These are phyloP conservation scores for Pomatorhinus ruficollis DNA, from an alignment of 2,113 vertebrate species.

Conservation along the genomic window DNA sequence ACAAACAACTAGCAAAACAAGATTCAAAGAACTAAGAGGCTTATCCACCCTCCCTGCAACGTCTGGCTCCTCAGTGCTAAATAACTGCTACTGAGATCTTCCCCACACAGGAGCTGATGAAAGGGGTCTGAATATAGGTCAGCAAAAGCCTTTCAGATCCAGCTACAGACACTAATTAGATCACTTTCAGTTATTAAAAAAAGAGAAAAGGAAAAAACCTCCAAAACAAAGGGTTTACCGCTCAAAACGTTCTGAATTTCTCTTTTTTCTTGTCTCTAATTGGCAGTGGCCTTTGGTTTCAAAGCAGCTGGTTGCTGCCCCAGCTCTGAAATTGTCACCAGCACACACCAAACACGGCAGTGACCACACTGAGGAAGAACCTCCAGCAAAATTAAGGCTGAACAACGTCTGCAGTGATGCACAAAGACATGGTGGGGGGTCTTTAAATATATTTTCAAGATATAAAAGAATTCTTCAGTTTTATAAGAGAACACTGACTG, in stretches of 20 bases:
- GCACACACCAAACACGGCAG: neutral
- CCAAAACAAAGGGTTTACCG: neutral
- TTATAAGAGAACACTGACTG: slow-evolving; percentile 68
- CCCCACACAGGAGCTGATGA: neutral
- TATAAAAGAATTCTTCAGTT: neutral
- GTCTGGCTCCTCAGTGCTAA: slow-evolving; percentile 23
- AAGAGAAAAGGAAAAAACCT: neutral
- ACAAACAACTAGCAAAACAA: slow-evolving; percentile 47
- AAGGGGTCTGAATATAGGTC: slow-evolving; percentile 26
- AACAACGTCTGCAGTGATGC: neutral
- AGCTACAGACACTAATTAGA: slow-evolving; percentile 32
- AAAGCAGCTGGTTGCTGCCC: neutral
- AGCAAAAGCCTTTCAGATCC: slow-evolving; percentile 13
- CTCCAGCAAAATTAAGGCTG: neutral
- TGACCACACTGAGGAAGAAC: neutral
- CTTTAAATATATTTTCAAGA: slow-evolving; percentile 29
- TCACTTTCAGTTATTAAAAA: slow-evolving; percentile 28
- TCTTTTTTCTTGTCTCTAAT: neutral
- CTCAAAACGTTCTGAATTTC: neutral
- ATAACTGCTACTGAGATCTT: neutral
- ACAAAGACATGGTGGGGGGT: neutral
- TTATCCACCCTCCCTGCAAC: neutral
- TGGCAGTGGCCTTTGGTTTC: neutral
- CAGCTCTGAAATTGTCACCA: neutral
- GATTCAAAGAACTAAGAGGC: slow-evolving; percentile 22